Evolutionary conservation across 2,888 invertebrate species (phyloP), one percentile per base, ranked within the genome.

Genomic region (Lepidocyrtinus sp.): DNA sequence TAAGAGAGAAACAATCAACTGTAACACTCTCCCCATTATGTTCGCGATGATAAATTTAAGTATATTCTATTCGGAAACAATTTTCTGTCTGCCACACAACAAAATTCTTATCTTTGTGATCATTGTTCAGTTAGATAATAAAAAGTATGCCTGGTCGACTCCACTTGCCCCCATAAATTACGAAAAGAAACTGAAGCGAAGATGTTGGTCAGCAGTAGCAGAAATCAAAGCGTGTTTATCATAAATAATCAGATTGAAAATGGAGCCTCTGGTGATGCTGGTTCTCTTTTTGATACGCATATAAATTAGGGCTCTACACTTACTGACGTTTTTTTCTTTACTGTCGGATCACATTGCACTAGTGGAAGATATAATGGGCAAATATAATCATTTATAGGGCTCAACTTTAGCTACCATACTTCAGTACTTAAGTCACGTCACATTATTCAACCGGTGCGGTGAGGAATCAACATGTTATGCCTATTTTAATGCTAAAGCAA

Each of bases 1-100:
- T 36, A 7, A 12, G 12, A 36, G 36, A 5, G 55, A 72, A 75
- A 64, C 27, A 69, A 55, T 75, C 61, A n/a, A n/a, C n/a, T n/a
- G n/a, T n/a, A n/a, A n/a, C n/a, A n/a, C n/a, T n/a, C n/a, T n/a
- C n/a, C n/a, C n/a, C n/a, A n/a, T 67, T 24, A 64, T 64, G 64
- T 27, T 27, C 36, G 61, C 67, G 26, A 59, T 74, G 75, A 75
- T 75, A 63, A 75, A 75, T 75, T 75, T 75, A 75, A 68, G 75
- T 61, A 25, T 9, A 21, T 59, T 17, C 74, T 67, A 67, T 67
- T 74, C 74, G 74, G 74, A 75, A 75, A 67, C 55, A 74, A n/a
- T 74, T 59, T 74, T 67, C 59, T 65, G n/a, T 59, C 74, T 74
- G 59, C 55, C 67, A 65, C 65, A 25, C 36, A 2, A 36, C 5